A percentile compares a stretch with the other conserved stretches of the same genome.
Conservation (phyloP, 2,797 vertebrate genomes). For the Mionectes olivaceus region DNA sequence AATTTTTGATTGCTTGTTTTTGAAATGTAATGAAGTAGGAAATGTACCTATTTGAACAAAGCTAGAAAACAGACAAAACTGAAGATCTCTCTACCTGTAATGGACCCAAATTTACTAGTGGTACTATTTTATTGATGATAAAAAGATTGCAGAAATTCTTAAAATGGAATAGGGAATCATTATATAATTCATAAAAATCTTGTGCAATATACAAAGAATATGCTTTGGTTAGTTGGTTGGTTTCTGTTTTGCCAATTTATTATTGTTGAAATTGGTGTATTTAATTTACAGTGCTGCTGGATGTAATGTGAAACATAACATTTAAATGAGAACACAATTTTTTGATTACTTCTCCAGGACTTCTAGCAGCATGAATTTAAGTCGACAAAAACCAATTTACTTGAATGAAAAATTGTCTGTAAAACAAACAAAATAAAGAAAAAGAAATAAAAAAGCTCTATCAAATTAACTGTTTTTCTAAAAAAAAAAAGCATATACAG, state of each 20-base stretch:
- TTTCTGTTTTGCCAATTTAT: background rate
- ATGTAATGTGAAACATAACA: background rate
- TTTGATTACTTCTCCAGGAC: background rate
- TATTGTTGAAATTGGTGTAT: background rate
- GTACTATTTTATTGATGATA: background rate
- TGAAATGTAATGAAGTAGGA: background rate
- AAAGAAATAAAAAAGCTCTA: background rate
- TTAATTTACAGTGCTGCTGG: background rate
- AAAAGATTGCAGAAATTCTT: background rate
- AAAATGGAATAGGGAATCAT: background rate
- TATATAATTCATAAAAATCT: background rate
- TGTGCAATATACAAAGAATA: background rate
- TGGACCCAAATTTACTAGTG: background rate
- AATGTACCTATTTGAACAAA: background rate
- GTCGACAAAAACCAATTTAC: background rate
- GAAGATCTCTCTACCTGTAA: background rate
- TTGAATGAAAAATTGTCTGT: background rate
- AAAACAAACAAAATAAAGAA: background rate
- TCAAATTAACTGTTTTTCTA: background rate
- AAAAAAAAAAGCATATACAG: background rate
- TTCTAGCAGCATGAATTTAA: background rate
- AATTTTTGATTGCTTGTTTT: background rate
- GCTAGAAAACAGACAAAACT: background rate
- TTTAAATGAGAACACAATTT: constrained; percentile 13
- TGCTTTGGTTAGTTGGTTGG: background rate